phyloP scores from a whole-genome alignment of 2,888 invertebrate genomes.

The Oligia fasciuncula region DNA sequence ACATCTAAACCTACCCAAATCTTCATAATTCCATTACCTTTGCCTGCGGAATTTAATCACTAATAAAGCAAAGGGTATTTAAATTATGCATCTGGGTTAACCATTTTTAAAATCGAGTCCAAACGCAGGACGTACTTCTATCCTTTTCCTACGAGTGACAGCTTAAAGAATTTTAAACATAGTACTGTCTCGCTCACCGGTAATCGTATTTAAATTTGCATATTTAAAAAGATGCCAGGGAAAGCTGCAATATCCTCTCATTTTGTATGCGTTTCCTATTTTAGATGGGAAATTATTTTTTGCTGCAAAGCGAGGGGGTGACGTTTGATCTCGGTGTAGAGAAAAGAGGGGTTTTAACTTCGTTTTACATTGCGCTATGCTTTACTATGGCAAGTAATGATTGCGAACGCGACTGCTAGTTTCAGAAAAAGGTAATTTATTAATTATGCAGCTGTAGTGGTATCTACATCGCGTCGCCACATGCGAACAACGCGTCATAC shows the following conservation, averaged over 20 bases:
- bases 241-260: conserved; percentile 78
- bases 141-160: conserved; percentile 62
- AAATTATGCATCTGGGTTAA: conserved; percentile 75
- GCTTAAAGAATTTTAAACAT: conserved; percentile 49
- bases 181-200: conserved; percentile 68
- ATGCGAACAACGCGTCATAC: too few species aligned
- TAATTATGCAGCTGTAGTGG: background rate
- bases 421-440: conserved; percentile 12
- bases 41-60: conserved; percentile 62
- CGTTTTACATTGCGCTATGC: conserved; percentile 37
- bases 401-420: conserved; percentile 13
- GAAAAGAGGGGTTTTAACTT: conserved; percentile 45
- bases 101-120: conserved; percentile 64
- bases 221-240: conserved; percentile 77
- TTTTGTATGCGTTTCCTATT: conserved; percentile 79
- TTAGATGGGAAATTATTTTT: conserved; percentile 72
- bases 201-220: conserved; percentile 83
- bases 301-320: conserved; percentile 52
- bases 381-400: conserved; percentile 31
- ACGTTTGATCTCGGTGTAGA: conserved; percentile 63
- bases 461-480: too few species aligned
- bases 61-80: conserved; percentile 65
- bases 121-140: conserved; percentile 35
- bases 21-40: conserved; percentile 54
- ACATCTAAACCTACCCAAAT: conserved; percentile 22